phyloP scores from a whole-genome alignment of 2,797 vertebrate species.

The Alauda arvensis region DNA sequence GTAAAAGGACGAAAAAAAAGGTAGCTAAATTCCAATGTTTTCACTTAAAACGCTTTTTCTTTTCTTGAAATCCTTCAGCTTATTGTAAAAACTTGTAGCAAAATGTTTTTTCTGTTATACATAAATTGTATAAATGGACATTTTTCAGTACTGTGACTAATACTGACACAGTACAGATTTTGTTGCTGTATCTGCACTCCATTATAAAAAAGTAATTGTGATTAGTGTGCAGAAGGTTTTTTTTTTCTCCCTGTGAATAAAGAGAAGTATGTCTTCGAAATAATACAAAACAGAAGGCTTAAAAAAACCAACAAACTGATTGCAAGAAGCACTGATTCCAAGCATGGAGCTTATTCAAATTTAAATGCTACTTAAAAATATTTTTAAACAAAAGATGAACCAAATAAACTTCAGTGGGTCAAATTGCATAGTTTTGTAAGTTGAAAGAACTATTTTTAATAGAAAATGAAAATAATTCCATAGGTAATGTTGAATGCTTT shows the following conservation, averaged over 20 bases:
- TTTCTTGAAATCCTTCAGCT: neutral
- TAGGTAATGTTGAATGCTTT: neutral
- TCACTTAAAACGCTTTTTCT: neutral
- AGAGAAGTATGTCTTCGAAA: neutral
- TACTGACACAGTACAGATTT: neutral
- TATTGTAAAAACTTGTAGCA: neutral
- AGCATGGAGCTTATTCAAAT: neutral
- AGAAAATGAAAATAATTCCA: neutral
- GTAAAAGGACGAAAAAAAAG: neutral
- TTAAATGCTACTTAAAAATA: neutral
- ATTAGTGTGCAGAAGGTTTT: neutral
- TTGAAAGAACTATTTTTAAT: neutral
- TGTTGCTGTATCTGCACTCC: neutral
- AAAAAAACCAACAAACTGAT: neutral
- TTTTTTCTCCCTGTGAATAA: neutral
- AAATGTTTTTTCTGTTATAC: neutral
- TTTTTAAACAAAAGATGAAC: neutral
- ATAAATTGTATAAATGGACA: neutral
- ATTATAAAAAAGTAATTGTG: neutral
- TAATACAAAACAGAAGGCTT: neutral
- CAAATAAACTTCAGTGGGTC: neutral
- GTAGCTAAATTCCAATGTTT: neutral
- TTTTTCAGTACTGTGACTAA: neutral
- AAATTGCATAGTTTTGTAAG: neutral
- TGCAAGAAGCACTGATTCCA: neutral